Conservation (phyloP, 2,888 invertebrate species). For the Drosophila incognita region DNA sequence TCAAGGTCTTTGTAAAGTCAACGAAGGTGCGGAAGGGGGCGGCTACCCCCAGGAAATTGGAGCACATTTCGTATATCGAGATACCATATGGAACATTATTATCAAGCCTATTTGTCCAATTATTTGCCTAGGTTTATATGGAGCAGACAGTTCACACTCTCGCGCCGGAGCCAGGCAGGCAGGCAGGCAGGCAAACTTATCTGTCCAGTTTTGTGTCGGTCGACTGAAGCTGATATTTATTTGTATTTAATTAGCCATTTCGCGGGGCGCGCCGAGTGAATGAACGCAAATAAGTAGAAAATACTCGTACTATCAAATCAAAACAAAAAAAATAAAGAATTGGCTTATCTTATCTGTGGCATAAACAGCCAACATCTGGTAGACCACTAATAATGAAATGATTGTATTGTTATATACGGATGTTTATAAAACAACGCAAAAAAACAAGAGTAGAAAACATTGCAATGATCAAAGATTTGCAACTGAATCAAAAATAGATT, state of each 20-base stretch:
- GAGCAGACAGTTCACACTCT: constrained; percentile 3
- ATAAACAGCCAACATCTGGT: not conserved
- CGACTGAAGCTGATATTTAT: constrained; percentile 18
- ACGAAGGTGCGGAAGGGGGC: not conserved
- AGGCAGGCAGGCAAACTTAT: constrained; percentile 19
- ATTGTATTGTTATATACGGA: constrained; percentile 1
- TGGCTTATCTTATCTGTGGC: constrained; percentile 45
- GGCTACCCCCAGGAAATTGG: constrained; percentile 51
- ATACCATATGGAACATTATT: constrained; percentile 34
- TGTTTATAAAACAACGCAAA: not conserved
- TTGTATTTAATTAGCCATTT: constrained; percentile 47
- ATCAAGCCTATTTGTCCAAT: constrained; percentile 12
- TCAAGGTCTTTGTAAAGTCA: constrained; percentile 75
- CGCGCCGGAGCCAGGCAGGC: constrained; percentile 3
- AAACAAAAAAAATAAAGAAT: constrained; percentile 9
- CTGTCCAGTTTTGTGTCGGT: constrained; percentile 16
- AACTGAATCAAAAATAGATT: constrained; percentile 24
- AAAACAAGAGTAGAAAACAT: not conserved
- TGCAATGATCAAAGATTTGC: constrained; percentile 12
- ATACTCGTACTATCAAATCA: constrained; percentile 22
- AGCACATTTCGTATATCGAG: constrained; percentile 39
- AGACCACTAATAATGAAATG: constrained; percentile 8
- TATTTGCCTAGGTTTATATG: constrained; percentile 34
- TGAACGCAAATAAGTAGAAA: constrained; percentile 59
- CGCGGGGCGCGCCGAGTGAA: constrained; percentile 44